phyloP scores from a whole-genome alignment of 2,797 vertebrate genomes.

The Sebastes wilsoni region DNA sequence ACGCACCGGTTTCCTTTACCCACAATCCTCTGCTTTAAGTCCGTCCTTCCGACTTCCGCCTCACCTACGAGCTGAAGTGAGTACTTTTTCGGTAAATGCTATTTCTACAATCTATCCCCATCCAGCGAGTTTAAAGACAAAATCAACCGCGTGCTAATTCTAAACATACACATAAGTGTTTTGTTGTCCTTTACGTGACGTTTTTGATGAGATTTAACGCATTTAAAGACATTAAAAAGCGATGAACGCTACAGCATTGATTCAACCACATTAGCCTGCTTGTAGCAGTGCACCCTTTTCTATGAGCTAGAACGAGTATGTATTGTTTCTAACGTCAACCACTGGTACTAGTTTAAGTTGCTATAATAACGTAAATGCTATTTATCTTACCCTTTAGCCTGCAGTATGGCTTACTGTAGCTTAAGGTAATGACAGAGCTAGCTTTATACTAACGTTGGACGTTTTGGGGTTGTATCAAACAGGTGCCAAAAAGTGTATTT shows the following conservation, averaged over 20 bases:
- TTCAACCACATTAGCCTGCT: no score
- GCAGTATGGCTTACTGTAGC: no score
- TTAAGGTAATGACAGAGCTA: background rate
- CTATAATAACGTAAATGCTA: no score
- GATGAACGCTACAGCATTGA: no score
- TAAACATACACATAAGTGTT: background rate
- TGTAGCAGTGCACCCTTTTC: no score
- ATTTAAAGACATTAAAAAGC: background rate
- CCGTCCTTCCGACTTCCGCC: slow-evolving; percentile 81
- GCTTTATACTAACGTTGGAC: background rate
- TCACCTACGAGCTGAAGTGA: slow-evolving; percentile 66
- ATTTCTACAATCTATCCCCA: slow-evolving; percentile 61
- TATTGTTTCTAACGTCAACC: no score
- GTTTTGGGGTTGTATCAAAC: no score
- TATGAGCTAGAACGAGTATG: no score
- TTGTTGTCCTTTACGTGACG: accelerated
- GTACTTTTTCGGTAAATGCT: slow-evolving; percentile 13
- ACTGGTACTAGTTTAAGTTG: no score
- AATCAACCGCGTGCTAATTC: accelerated
- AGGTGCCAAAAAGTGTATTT: no score
- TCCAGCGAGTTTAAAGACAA: slow-evolving; percentile 16
- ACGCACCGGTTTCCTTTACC: slow-evolving; percentile 72
- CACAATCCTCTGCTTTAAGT: slow-evolving; percentile 38
- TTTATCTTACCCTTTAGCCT: no score
- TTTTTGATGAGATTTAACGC: background rate